phyloP scores from a whole-genome alignment of 2,113 vertebrate genomes.

The Eptesicus fuscus region DNA sequence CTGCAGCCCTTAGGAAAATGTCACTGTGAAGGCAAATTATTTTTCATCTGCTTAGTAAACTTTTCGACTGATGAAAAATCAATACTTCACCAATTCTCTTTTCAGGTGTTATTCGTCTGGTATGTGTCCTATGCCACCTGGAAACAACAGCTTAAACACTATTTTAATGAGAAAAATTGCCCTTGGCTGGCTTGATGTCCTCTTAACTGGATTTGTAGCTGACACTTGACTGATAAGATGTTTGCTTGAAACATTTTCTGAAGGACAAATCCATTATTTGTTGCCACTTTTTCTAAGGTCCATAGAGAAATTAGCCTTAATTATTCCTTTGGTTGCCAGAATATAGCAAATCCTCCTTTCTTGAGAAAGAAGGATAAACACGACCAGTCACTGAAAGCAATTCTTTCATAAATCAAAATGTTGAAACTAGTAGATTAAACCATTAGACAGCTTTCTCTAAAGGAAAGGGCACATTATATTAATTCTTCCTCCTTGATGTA shows the following conservation, averaged over 20 bases:
- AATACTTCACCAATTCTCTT: slow-evolving; percentile 44
- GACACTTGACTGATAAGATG: not conserved
- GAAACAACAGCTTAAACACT: slow-evolving; percentile 47
- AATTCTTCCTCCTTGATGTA: not conserved
- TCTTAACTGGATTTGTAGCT: slow-evolving; percentile 44
- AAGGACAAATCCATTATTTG: slow-evolving; percentile 58
- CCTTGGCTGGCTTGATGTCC: not conserved
- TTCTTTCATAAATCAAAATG: slow-evolving; percentile 48
- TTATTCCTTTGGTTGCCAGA: slow-evolving; percentile 41
- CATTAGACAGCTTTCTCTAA: slow-evolving; percentile 10
- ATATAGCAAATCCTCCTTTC: slow-evolving; percentile 17
- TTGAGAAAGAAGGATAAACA: slow-evolving; percentile 10
- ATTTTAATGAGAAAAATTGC: slow-evolving; percentile 59
- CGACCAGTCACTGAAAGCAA: not conserved
- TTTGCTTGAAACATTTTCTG: slow-evolving; percentile 45
- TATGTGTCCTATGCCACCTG: not conserved
- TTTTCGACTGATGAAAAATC: slow-evolving; percentile 61
- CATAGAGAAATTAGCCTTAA: slow-evolving; percentile 47
- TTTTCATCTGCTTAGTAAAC: slow-evolving; percentile 54
- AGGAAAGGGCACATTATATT: not conserved
- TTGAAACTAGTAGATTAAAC: not conserved
- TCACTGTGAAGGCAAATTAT: slow-evolving; percentile 24
- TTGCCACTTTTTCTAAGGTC: slow-evolving; percentile 36
- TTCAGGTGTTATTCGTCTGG: slow-evolving; percentile 40
- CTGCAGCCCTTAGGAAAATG: slow-evolving; percentile 54